These are phyloP conservation scores for Acrobeloides nanus DNA, from an alignment of 2,888 invertebrate genomes.

Conservation along the genomic window DNA sequence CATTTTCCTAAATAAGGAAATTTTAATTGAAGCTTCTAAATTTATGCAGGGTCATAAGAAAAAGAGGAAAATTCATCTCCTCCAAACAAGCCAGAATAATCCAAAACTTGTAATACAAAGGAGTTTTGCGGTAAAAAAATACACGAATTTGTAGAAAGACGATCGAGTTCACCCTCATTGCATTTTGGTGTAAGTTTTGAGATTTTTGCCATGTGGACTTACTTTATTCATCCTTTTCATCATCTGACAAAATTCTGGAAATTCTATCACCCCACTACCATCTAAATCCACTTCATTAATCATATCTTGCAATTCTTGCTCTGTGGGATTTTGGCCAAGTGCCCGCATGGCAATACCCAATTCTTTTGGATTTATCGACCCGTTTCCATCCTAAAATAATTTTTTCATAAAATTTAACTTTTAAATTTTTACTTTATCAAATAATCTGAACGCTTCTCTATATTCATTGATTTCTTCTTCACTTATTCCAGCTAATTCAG, in stretches of 20 bases:
- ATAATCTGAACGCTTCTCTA: slow-evolving; percentile 52
- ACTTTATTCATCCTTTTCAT: slow-evolving; percentile 46
- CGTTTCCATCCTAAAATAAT: slow-evolving; percentile 52
- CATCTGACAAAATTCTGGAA: slow-evolving; percentile 43
- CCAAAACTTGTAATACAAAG: too few relatives aligned
- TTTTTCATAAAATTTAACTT: neutral
- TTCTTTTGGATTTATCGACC: slow-evolving; percentile 54
- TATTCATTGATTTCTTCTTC: slow-evolving; percentile 53
- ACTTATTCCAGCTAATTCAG: slow-evolving; percentile 47
- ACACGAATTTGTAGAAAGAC: too few relatives aligned
- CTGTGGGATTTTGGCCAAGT: slow-evolving; percentile 56
- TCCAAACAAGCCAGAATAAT: too few relatives aligned
- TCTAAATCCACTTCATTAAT: slow-evolving; percentile 47
- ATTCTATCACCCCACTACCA: slow-evolving; percentile 38
- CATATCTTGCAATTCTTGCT: slow-evolving; percentile 54
- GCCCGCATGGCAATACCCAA: slow-evolving; percentile 55
- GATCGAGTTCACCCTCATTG: too few relatives aligned
- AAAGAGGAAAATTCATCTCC: neutral
- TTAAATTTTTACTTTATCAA: slow-evolving; percentile 46
- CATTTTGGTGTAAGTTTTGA: neutral
- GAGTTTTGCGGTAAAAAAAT: too few relatives aligned
- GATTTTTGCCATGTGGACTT: neutral
- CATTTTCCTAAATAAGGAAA: slow-evolving; percentile 53
- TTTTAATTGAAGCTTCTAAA: too few relatives aligned
- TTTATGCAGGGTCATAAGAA: too few relatives aligned